phyloP scores from a whole-genome alignment of 2,113 vertebrate genomes.

The Zosterops pallidus region DNA sequence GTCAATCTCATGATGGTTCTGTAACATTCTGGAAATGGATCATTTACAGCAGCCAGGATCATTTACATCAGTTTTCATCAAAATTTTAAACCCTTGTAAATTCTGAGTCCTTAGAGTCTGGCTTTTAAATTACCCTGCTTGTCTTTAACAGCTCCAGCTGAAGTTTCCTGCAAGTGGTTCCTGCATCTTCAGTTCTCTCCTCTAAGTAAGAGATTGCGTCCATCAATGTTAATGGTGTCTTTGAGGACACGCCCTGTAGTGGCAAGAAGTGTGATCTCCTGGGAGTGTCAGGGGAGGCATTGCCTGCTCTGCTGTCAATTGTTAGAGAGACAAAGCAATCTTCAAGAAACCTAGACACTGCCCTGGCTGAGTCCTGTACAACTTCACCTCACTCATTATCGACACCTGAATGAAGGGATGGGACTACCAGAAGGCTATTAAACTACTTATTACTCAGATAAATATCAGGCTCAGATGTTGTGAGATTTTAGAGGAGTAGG shows the following conservation, averaged over 20 bases:
- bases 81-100: neutral
- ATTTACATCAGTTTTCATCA: neutral
- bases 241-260: fast-evolving
- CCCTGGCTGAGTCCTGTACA: neutral
- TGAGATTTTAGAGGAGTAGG: no score
- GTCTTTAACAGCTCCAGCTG: neutral
- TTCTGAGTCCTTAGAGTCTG: neutral
- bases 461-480: no score
- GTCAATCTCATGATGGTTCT: neutral
- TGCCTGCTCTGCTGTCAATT: neutral
- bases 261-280: neutral
- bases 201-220: neutral
- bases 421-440: no score
- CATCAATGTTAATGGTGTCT: neutral
- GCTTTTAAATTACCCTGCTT: neutral
- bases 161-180: neutral
- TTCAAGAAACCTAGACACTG: neutral
- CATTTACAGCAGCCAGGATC: neutral
- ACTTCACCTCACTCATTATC: neutral
- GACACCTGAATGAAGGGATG: no score
- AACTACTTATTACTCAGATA: no score
- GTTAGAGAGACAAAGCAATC: neutral
- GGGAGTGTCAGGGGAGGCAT: fast-evolving
- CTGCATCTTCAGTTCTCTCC: neutral
- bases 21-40: neutral